Evolutionary conservation across 1,140 invertebrate genomes (phyloP).

Genomic region (Holcopasites calliopsidis): DNA sequence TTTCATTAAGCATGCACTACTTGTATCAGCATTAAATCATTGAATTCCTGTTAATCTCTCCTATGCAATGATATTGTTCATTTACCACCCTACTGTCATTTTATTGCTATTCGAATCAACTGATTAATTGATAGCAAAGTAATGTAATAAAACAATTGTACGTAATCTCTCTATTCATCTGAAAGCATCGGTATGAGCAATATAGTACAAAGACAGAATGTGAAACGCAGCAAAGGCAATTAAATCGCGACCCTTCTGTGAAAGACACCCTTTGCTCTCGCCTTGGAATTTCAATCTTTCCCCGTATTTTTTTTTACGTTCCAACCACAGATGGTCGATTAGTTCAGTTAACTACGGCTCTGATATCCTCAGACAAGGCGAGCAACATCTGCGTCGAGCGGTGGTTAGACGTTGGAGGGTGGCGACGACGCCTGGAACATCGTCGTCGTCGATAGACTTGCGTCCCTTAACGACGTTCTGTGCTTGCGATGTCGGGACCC

Average conservation of each 20-base stretch:
- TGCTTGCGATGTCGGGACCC: constrained; percentile 52
- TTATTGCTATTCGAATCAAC: no score
- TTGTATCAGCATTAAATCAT: no score
- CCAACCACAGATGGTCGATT: constrained; percentile 26
- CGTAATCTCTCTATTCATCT: no score
- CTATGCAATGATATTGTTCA: no score
- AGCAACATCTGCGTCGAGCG: constrained; percentile 16
- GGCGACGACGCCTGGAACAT: constrained; percentile 5
- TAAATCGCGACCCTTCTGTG: neutral
- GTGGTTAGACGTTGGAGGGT: constrained; percentile 30
- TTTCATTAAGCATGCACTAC: no score
- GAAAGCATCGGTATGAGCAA: no score
- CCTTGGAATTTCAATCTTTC: no score
- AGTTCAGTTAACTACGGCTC: constrained; percentile 39
- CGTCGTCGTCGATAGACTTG: constrained; percentile 48
- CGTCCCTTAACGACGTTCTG: constrained; percentile 62
- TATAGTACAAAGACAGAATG: no score
- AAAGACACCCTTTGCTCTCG: neutral
- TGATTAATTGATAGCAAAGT: neutral
- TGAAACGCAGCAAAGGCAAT: no score
- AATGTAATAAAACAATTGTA: neutral
- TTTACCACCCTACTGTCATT: no score
- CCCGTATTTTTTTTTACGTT: neutral
- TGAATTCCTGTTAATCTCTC: no score
- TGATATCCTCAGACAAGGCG: constrained; percentile 37